These are phyloP conservation scores for Centruroides sculpturatus DNA, from an alignment of 1,140 invertebrate genomes.

Conservation along the genomic window DNA sequence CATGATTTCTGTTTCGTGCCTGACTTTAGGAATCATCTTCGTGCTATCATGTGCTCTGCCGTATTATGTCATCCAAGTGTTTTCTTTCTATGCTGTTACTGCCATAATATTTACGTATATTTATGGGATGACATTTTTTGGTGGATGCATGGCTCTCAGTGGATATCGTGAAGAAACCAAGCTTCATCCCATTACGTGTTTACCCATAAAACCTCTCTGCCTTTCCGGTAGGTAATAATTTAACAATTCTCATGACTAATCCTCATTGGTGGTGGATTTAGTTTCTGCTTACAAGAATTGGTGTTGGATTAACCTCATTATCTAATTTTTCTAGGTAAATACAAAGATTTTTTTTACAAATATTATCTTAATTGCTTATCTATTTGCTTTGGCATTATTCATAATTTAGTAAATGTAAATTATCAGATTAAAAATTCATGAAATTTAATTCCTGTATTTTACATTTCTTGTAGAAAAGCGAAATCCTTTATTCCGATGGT, in stretches of 20 bases:
- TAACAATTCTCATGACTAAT: background rate
- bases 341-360: too few species aligned
- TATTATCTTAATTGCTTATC: too few species aligned
- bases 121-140: slow-evolving; percentile 89
- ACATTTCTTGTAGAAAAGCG: slow-evolving; percentile 42
- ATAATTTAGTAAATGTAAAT: too few species aligned
- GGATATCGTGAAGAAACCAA: slow-evolving; percentile 74
- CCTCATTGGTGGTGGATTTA: too few species aligned
- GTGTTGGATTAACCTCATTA: too few species aligned
- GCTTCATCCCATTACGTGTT: slow-evolving; percentile 58
- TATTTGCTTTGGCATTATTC: too few species aligned
- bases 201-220: slow-evolving; percentile 25
- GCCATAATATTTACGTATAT: slow-evolving; percentile 84
- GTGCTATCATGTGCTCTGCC: too few species aligned
- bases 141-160: slow-evolving; percentile 72
- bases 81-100: slow-evolving; percentile 87
- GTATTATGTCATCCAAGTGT: slow-evolving; percentile 51
- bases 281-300: too few species aligned
- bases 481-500: slow-evolving; percentile 56
- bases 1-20: slow-evolving; percentile 32
- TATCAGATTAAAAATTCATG: too few species aligned
- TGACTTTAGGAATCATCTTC: slow-evolving; percentile 18
- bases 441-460: background rate
- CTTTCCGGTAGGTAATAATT: slow-evolving; percentile 38
- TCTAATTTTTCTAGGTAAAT: too few species aligned